These are phyloP conservation scores for Cryptosula pallasiana DNA, from an alignment of 2,888 invertebrate genomes.

Conservation along the genomic window DNA sequence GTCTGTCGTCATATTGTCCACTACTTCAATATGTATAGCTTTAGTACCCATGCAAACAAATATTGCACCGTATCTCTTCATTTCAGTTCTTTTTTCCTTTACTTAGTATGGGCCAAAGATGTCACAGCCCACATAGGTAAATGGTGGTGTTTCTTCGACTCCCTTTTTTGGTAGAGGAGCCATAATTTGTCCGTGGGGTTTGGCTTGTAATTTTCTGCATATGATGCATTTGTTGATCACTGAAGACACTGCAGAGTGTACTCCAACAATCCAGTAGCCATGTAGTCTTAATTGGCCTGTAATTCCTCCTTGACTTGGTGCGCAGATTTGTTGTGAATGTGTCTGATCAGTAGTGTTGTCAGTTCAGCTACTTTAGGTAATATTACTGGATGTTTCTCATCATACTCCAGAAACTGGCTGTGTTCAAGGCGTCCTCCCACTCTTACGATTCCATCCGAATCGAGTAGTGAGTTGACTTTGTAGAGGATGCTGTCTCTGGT, in stretches of 20 bases:
- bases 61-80: too few species aligned
- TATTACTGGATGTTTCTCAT: neutral
- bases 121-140: constrained; percentile 17
- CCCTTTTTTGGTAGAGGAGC: neutral
- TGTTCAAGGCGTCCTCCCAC: neutral
- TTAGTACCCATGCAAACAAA: too few species aligned
- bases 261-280: constrained; percentile 10
- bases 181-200: neutral
- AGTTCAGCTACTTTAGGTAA: neutral
- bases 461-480: neutral
- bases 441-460: neutral
- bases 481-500: too few species aligned
- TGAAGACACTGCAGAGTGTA: constrained; percentile 11
- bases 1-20: too few species aligned
- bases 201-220: neutral
- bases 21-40: too few species aligned
- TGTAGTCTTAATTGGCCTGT: neutral
- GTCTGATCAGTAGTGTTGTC: neutral
- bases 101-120: neutral
- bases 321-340: neutral
- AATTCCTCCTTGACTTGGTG: neutral
- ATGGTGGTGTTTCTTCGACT: neutral
- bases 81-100: constrained; percentile 14
- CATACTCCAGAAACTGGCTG: neutral
- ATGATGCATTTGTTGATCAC: neutral